Evolutionary conservation across 2,113 vertebrate genomes (phyloP).

Genomic region (Barbus barbus): DNA sequence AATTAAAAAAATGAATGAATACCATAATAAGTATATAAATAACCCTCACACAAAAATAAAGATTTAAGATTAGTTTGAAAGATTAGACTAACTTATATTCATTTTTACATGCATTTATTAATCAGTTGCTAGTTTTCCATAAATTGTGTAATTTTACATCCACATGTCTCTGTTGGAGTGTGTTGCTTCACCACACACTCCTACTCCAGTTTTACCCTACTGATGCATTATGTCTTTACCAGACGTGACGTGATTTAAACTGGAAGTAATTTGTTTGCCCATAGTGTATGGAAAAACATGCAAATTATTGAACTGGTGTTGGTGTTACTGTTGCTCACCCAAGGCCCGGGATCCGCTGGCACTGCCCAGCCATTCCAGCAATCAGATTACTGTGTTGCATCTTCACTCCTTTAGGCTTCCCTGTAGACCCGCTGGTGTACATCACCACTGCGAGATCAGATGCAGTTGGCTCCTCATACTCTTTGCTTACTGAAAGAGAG

Average conservation of each 20-base stretch:
- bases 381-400: slow-evolving; percentile 93
- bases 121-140: background rate
- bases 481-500: slow-evolving; percentile 69
- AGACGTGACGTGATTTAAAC: background rate
- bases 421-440: slow-evolving; percentile 98
- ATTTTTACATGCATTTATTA: background rate
- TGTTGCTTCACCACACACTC: background rate
- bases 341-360: slow-evolving; percentile 91
- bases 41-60: background rate
- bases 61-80: background rate
- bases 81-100: background rate
- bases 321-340: slow-evolving; percentile 78
- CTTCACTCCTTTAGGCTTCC: slow-evolving; percentile 94
- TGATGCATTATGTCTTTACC: background rate
- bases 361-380: slow-evolving; percentile 95
- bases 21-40: background rate
- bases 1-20: background rate
- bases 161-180: background rate
- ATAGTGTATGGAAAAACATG: background rate
- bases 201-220: background rate
- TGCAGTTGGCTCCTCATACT: slow-evolving; percentile 78
- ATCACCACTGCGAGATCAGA: slow-evolving; percentile 92
- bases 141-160: background rate
- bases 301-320: slow-evolving; percentile 12
- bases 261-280: background rate